Evolutionary conservation across 37 sponge, comb jelly and placozoan species (phyloP).

Genomic region (Amphimedon queenslandica): DNA sequence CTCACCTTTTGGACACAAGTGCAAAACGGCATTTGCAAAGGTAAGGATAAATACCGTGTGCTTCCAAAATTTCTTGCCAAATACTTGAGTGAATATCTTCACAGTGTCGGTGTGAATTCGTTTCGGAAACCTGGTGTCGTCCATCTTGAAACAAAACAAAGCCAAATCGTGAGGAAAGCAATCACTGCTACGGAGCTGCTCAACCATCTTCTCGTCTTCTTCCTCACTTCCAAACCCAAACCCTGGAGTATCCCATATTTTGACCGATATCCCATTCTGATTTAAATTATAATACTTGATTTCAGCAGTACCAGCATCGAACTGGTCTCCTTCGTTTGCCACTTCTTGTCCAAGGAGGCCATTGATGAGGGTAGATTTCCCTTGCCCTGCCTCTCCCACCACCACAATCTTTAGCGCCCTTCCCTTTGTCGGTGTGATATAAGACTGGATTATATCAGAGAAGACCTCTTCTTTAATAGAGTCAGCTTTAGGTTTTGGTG

Average conservation of each 20-base stretch:
- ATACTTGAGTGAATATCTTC: not conserved
- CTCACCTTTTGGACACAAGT: not conserved
- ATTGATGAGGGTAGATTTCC: constrained; percentile 6
- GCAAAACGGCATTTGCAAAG: not conserved
- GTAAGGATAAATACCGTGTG: not conserved
- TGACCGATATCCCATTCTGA: not conserved
- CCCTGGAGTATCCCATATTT: constrained; percentile 6
- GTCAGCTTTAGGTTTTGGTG: not conserved
- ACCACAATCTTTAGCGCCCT: not conserved
- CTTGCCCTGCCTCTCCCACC: constrained; percentile 8
- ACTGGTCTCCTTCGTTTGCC: not conserved
- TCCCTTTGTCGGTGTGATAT: not conserved
- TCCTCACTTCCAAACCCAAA: not conserved
- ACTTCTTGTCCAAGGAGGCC: not conserved
- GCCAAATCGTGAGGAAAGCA: not conserved
- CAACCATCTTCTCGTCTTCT: not conserved
- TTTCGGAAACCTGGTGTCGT: not conserved
- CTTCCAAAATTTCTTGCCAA: not conserved
- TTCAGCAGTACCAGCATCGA: not conserved
- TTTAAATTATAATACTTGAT: not conserved
- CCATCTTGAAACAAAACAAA: not conserved
- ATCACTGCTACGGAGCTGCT: not conserved
- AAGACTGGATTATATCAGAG: not conserved
- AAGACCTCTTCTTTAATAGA: not conserved
- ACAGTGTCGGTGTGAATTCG: not conserved